Evolutionary conservation across 2,888 invertebrate species (phyloP).

Genomic region (Limnephilus rhombicus): DNA sequence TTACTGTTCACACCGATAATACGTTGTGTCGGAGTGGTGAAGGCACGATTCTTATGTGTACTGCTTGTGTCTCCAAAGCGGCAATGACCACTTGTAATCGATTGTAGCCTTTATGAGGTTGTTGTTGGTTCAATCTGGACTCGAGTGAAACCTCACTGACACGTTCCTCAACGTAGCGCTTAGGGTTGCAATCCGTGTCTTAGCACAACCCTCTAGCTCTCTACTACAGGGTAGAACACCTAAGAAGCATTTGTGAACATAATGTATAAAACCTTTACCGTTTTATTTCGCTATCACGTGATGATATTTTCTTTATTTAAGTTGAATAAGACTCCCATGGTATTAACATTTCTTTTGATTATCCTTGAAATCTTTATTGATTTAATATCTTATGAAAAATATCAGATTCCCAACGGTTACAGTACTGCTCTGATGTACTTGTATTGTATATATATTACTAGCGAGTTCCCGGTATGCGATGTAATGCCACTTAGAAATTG

Average conservation of each 20-base stretch:
- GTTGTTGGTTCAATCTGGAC: too few relatives aligned
- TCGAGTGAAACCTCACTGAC: too few relatives aligned
- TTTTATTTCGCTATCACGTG: neutral
- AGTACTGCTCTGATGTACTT: neutral
- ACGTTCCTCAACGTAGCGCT: too few relatives aligned
- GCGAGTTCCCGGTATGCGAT: too few relatives aligned
- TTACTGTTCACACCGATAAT: neutral
- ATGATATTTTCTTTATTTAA: neutral
- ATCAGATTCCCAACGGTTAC: neutral
- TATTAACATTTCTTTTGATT: neutral
- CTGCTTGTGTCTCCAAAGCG: neutral
- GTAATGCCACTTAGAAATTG: too few relatives aligned
- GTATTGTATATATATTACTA: too few relatives aligned
- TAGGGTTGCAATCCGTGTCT: too few relatives aligned
- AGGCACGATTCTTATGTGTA: neutral
- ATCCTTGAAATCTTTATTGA: neutral
- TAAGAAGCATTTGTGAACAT: too few relatives aligned
- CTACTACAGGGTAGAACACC: too few relatives aligned
- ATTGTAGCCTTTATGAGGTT: neutral
- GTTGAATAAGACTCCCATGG: neutral
- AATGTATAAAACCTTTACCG: neutral
- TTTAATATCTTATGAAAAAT: too few relatives aligned
- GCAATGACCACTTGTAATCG: neutral
- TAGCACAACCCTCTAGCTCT: too few relatives aligned
- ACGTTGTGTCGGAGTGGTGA: neutral